Evolutionary conservation across 2,888 invertebrate genomes (phyloP).

Genomic region (Ectobius pallidus): DNA sequence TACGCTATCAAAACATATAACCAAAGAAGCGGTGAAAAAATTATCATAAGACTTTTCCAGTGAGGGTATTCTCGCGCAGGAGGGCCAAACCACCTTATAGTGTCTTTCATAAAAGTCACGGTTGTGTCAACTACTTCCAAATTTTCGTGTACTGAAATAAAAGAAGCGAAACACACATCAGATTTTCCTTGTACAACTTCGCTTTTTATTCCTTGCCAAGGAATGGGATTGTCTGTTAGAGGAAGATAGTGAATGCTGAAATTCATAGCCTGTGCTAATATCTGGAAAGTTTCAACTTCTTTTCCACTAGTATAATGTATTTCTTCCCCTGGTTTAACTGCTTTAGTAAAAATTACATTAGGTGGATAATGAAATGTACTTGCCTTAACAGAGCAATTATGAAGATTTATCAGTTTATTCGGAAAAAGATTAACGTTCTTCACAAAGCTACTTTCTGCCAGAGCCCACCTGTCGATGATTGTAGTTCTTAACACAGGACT

Average conservation of each 20-base stretch:
- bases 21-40: neutral
- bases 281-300: neutral
- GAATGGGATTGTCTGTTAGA: neutral
- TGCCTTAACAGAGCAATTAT: neutral
- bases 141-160: no score
- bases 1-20: neutral
- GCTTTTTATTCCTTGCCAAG: neutral
- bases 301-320: neutral
- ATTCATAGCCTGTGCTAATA: neutral
- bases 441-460: neutral
- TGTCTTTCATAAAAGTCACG: neutral
- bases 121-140: neutral
- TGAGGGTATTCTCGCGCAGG: neutral
- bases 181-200: neutral
- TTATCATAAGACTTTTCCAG: constrained; percentile 13
- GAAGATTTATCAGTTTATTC: neutral
- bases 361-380: neutral
- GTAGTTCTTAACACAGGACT: neutral
- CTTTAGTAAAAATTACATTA: no score
- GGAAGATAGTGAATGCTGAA: neutral
- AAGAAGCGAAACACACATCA: neutral
- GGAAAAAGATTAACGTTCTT: neutral
- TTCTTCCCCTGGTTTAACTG: no score
- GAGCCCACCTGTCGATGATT: neutral
- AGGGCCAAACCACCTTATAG: constrained; percentile 1